Evolutionary conservation across 2,797 vertebrate species (phyloP), one percentile per base, ranked within the genome.

Genomic region (Selene dorsalis): DNA sequence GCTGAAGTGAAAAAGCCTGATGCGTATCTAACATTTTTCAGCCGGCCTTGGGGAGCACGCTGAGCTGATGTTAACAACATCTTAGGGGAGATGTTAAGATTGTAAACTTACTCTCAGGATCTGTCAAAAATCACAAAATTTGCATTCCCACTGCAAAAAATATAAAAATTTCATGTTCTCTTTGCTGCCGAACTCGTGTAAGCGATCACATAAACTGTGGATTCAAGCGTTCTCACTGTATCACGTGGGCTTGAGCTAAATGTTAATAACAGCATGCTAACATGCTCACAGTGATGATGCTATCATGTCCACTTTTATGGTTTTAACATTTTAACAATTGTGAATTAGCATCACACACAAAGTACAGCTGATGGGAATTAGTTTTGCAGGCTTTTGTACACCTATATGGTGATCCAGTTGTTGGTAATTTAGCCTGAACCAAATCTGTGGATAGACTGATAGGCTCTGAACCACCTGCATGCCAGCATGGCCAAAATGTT

Each of bases 41-140:
- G 69, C 72, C 61, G 58, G 41, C 61, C 56, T 47, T 2, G 45
- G 50, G 41, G 11, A 13, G 2, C 32, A 14, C 48, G 41, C 70
- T 63, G 47, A 26, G 69, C 26, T 70, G 43, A 61, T 67, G 35
- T 57, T 60, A 59, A 57, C 64, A 63, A 52, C 45, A 26, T 79
- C 24, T 56, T 38, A n/a, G 12, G 9, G 9, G 61, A 79, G 35
- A 75, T 77, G 35, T 79, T 80, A 63, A 50, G 28, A 57, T 53
- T 41, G 43, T 63, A 52, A 75, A 82, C 35, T 45, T 17, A 26
- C 18, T 12, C n/a, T 73, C n/a, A 52, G 57, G 16, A 70, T 17
- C 6, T 69, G 59, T 75, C 24, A 63, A 32, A 61, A 74, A 68
- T 70, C 16, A 6, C 3, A 57, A 12, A 35, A 56, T 52, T 58